A percentile compares a stretch with the other conserved stretches of the same genome.
Evolutionary conservation across 2,797 vertebrate genomes (phyloP).

Genomic region (Centroberyx gerrardi): DNA sequence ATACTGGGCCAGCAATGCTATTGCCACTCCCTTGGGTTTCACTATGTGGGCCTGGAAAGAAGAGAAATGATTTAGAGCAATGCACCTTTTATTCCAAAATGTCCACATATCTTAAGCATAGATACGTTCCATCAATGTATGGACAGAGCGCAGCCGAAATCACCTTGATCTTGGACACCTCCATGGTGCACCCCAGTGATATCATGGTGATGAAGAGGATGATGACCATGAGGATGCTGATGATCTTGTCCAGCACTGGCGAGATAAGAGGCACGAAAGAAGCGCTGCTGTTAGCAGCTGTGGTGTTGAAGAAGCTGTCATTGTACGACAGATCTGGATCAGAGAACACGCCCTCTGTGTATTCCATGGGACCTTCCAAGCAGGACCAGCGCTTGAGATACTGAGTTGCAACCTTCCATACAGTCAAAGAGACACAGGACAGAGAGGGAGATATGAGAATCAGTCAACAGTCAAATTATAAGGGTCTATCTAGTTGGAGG

Average conservation of each 20-base stretch:
- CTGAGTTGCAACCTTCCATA: neutral
- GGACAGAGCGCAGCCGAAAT: neutral
- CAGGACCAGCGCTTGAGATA: neutral
- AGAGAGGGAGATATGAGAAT: neutral
- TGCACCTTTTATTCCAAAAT: neutral
- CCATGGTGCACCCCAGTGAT: slow-evolving; percentile 89
- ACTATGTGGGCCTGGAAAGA: slow-evolving; percentile 79
- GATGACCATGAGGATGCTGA: slow-evolving; percentile 60
- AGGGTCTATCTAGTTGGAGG: neutral
- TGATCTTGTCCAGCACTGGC: slow-evolving; percentile 57
- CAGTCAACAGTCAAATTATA: neutral
- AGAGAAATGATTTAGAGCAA: neutral
- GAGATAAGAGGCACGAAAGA: neutral
- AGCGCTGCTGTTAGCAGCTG: slow-evolving; percentile 50
- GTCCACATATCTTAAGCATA: neutral
- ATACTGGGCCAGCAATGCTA: slow-evolving; percentile 86
- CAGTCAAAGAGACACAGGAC: neutral
- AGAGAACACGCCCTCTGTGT: neutral
- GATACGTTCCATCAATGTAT: neutral
- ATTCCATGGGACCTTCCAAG: slow-evolving; percentile 8
- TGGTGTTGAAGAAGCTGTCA: slow-evolving; percentile 42
- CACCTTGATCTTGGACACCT: slow-evolving; percentile 88
- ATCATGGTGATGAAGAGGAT: slow-evolving; percentile 81
- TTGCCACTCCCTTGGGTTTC: slow-evolving; percentile 86
- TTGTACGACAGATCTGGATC: slow-evolving; percentile 26